Conservation (phyloP, 2,113 vertebrate species). For the Carlito syrichta region DNA sequence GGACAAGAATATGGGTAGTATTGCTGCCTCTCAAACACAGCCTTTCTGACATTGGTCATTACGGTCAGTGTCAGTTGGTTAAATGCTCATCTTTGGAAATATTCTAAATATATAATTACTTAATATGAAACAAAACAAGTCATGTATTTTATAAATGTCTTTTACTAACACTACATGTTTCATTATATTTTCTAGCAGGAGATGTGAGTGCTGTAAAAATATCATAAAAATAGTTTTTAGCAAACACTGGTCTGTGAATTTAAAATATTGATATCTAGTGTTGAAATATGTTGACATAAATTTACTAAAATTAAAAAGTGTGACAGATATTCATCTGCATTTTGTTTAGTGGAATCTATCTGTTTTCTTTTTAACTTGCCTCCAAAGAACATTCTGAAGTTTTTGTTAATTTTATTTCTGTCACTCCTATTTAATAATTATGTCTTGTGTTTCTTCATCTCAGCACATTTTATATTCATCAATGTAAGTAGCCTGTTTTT, state of each 20-base stretch:
- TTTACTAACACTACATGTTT: constrained; percentile 2
- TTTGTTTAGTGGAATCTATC: constrained; percentile 61
- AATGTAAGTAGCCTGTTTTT: constrained; percentile 57
- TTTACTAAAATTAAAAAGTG: constrained; percentile 71
- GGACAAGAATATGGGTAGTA: rapidly evolving
- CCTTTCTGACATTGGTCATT: neutral
- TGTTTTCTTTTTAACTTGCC: constrained; percentile 51
- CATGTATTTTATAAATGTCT: neutral
- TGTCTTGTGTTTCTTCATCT: constrained; percentile 42
- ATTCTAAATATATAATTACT: neutral
- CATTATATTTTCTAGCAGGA: constrained; percentile 49
- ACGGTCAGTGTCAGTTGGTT: neutral
- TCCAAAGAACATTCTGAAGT: constrained; percentile 31
- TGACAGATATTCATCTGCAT: constrained; percentile 67
- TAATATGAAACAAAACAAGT: neutral
- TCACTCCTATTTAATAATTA: constrained; percentile 57
- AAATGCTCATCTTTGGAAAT: neutral
- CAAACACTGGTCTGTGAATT: constrained; percentile 56
- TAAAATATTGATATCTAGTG: constrained; percentile 75
- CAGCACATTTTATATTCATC: constrained; percentile 47
- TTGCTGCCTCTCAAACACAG: rapidly evolving
- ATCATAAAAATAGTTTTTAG: constrained; percentile 59
- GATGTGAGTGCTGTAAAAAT: constrained; percentile 58
- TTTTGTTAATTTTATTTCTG: constrained; percentile 55
- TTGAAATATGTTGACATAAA: constrained; percentile 73